Base-by-base conservation (phyloP, 2,113 vertebrate species). In the Raja brachyura region DNA sequence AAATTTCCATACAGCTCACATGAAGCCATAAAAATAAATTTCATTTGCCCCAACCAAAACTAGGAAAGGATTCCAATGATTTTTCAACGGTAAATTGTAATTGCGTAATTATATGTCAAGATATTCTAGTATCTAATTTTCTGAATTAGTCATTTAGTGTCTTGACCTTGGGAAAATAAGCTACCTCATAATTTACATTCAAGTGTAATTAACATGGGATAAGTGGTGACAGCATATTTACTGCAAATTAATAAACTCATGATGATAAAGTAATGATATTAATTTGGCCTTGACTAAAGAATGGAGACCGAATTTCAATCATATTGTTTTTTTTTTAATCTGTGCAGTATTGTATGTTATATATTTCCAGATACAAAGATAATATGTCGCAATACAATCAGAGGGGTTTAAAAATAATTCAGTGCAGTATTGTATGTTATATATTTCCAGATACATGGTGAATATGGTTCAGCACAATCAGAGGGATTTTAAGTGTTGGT, bases 161-260 rank as follows among this genome's bases (percentile, higher is more conserved):
- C 18, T 70, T 73, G 31, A 28, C 31, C 88, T 68, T 92, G 88
- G 63, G 70, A 48, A 92, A 73, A 22, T 13, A 28, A 39, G 8
- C 5, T 33, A 48, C 18, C 33, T 11, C 18, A 28, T 22, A 92
- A 92, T 18, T 54, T 92, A 25, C 10, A 54, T 54, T 90, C 20
- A 33, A 48, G 54, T 54, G 14, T 74, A 10, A 92, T 74, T 73
- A 54, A 90, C 0, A 0, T 74, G 90, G 11, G 68, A 92, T 25
- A 54, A 74, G 14, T 48, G 48, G 90, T 73, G 90, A 92, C 63
- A 92, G 33, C 39, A 92, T 73, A 92, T 74, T 74, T 68, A 20
- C 68, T 54, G 9, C 20, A 54, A 73, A 54, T 56, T 48, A 59
- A 85, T 25, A 54, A 74, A 74, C 25, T 92, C 18, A 73, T 73